Base-by-base conservation (phyloP, 2,113 vertebrate genomes). In the Manacus vitellinus region DNA sequence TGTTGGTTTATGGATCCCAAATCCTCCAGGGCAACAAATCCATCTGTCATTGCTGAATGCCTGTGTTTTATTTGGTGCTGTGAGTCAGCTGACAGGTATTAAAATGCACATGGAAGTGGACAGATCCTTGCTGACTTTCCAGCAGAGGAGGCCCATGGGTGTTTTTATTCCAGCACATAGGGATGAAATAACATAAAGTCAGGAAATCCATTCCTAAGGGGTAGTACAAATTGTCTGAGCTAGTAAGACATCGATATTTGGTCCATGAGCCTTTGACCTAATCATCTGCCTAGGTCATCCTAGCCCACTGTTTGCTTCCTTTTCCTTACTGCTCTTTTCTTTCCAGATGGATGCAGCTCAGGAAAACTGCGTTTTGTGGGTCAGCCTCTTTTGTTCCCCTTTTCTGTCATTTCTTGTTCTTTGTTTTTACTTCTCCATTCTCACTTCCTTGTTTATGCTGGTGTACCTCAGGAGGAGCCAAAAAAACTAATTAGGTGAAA, bases 1-100 rank as follows among this genome's bases (percentile, higher is more conserved):
- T 96, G 96, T 97, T 96, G 85, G 96, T 97, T 97, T 97, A 97
- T 95, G 96, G 95, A 95, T 96, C 95, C 92, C 94, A 92, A 93
- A 93, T 92, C 94, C 94, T 97, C 68, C 3, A 8, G 79, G 91
- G 85, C 80, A 81, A 95, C 96, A 96, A 97, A 97, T 95, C 91
- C 95, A 97, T 95, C 91, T 96, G 95, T 96, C 96, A 97, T 89
- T 1, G 18, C 73, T 8, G 82, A 96, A 72, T 78, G 88, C 79
- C 78, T 92, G 85, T 91, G 79, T 95, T 95, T 97, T 94, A 96
- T 97, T 97, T 92, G 96, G 76, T 92, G 79, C 90, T 94, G 52
- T 2, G 12, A 92, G 79, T 95, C 96, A 95, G 90, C 83, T 93
- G 95, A 95, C 76, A 92, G 85, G 85, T 93, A 95, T 95, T 96